Conservation (phyloP, 2,797 vertebrate species). For the Threskiornis aethiopicus region DNA sequence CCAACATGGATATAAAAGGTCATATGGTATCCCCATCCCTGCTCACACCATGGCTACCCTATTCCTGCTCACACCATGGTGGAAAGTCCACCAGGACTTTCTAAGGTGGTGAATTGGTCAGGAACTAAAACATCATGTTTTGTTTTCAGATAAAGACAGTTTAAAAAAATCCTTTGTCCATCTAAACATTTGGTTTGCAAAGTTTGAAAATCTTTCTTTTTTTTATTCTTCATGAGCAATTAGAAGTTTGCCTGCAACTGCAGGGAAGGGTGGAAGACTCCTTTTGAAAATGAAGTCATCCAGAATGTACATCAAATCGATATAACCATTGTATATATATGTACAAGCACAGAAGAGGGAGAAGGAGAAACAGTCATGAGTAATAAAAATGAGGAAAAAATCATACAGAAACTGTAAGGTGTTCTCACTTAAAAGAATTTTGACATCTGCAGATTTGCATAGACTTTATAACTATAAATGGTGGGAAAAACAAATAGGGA, state of each 20-base stretch:
- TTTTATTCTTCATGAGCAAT: not conserved
- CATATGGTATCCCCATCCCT: too few species aligned
- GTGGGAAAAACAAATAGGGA: not conserved
- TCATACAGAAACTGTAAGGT: not conserved
- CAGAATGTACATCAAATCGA: not conserved
- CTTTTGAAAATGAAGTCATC: not conserved
- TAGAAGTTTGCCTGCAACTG: not conserved
- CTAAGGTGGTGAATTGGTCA: not conserved
- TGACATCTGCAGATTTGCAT: not conserved
- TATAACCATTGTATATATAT: not conserved
- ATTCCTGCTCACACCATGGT: not conserved
- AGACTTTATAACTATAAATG: not conserved
- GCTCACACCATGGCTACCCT: too few species aligned
- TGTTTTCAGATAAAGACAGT: not conserved
- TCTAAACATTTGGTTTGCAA: not conserved
- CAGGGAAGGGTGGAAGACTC: not conserved
- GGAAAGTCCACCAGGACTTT: not conserved
- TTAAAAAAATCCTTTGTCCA: not conserved
- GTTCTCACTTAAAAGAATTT: not conserved
- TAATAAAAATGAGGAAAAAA: not conserved
- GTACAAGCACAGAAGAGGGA: not conserved
- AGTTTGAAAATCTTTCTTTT: not conserved
- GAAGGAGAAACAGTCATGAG: not conserved
- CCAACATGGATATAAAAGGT: not conserved
- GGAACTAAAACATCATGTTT: not conserved